Conservation (phyloP, 2,888 invertebrate species). For the Drosophila monieri region DNA sequence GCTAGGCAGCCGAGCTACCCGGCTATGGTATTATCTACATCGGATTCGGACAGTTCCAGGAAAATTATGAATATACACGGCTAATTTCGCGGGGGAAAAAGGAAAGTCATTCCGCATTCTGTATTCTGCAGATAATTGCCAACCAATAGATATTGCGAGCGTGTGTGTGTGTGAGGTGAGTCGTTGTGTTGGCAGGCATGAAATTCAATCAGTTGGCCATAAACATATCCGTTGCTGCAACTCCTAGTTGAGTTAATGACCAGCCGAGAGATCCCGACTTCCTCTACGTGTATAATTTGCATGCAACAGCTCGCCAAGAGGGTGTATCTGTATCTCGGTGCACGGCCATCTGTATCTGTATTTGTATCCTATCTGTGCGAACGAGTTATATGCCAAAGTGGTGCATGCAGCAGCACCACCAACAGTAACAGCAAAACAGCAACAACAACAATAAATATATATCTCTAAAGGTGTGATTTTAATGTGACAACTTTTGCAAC, state of each 20-base stretch:
- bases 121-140: conserved; percentile 21
- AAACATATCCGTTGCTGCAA: conserved; percentile 58
- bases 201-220: conserved; percentile 58
- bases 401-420: conserved; percentile 53
- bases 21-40: not conserved
- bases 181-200: conserved; percentile 26
- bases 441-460: conserved; percentile 67
- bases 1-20: conserved; percentile 7
- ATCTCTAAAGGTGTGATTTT: conserved; percentile 75
- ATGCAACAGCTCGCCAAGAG: conserved; percentile 62
- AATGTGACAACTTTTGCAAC: conserved; percentile 80
- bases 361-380: conserved; percentile 49
- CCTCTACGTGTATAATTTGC: conserved; percentile 66
- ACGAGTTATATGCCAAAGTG: conserved; percentile 70
- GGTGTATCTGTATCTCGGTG: conserved; percentile 46
- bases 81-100: conserved; percentile 28
- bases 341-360: conserved; percentile 26
- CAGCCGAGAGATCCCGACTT: conserved; percentile 56
- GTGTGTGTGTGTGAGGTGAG: not conserved
- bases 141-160: not conserved
- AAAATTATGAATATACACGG: conserved; percentile 17
- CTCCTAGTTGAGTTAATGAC: conserved; percentile 54
- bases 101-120: conserved; percentile 23
- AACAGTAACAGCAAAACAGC: conserved; percentile 38
- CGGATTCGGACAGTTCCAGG: conserved; percentile 2